Conservation (phyloP, 2,113 vertebrate genomes). For the Helogale parvula region DNA sequence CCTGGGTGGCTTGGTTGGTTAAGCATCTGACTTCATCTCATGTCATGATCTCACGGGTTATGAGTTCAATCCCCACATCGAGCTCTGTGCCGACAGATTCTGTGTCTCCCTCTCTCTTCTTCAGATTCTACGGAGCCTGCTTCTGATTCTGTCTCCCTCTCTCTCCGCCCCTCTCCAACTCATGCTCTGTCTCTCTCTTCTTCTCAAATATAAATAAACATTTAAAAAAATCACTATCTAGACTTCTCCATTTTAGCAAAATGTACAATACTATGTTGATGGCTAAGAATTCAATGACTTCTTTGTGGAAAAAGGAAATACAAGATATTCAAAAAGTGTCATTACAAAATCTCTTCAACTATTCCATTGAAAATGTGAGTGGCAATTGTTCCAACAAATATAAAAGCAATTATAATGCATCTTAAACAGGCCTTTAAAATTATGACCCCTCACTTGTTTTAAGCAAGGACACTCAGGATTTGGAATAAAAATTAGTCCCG, state of each 20-base stretch:
- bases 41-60: too few relatives aligned
- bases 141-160: too few relatives aligned
- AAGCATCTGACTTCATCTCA: too few relatives aligned
- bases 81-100: too few relatives aligned
- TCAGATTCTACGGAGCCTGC: too few relatives aligned
- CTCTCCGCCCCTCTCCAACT: too few relatives aligned
- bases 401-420: background rate
- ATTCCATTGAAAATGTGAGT: background rate
- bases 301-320: background rate
- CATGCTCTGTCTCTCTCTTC: too few relatives aligned
- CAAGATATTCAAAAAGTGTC: background rate
- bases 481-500: background rate
- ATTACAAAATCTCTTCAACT: background rate
- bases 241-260: slow-evolving; percentile 10
- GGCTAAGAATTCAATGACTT: background rate
- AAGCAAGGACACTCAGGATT: background rate
- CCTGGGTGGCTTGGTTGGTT: too few relatives aligned
- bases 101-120: too few relatives aligned
- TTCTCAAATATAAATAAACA: too few relatives aligned
- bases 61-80: too few relatives aligned
- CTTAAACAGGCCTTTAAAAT: background rate
- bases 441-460: background rate
- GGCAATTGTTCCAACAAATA: background rate
- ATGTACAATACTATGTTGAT: background rate
- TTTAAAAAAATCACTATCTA: background rate